A percentile compares a stretch with the other conserved stretches of the same genome.
phyloP scores from a whole-genome alignment of 2,113 vertebrate genomes.

The Pitta sordida region DNA sequence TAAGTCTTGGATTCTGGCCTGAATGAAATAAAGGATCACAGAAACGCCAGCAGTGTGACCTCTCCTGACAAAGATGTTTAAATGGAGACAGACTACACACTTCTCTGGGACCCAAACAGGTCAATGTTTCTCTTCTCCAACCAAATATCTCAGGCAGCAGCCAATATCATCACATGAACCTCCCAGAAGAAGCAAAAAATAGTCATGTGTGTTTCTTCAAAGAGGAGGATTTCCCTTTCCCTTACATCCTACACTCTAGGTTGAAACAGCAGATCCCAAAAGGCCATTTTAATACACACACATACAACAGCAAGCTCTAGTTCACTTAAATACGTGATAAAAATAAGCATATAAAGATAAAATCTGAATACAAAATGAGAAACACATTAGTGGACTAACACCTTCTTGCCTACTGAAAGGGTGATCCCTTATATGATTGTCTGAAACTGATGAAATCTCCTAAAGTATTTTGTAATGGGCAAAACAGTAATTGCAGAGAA shows the following conservation, averaged over 20 bases:
- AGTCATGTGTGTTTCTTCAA: rapidly evolving
- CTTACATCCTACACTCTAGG: not conserved
- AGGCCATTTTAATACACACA: not conserved
- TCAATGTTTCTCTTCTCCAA: not conserved
- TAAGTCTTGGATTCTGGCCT: not conserved
- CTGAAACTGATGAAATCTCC: not conserved
- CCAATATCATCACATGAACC: not conserved
- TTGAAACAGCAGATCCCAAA: not conserved
- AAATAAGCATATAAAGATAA: not conserved
- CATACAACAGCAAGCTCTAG: not conserved
- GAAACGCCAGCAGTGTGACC: not conserved
- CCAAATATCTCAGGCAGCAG: not conserved
- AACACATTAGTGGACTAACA: not conserved
- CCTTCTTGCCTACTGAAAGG: not conserved
- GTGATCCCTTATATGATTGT: not conserved
- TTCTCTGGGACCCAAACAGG: not conserved
- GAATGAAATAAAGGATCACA: not conserved
- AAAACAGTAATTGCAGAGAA: not conserved
- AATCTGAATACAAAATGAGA: not conserved
- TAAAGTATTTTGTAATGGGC: not conserved
- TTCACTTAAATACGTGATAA: not conserved
- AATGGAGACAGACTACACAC: not conserved
- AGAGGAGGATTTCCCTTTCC: not conserved
- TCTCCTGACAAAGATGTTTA: not conserved
- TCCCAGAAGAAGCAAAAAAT: not conserved